phyloP scores from a whole-genome alignment of 23 tunicate genomes.

The Botrylloides violaceus region DNA sequence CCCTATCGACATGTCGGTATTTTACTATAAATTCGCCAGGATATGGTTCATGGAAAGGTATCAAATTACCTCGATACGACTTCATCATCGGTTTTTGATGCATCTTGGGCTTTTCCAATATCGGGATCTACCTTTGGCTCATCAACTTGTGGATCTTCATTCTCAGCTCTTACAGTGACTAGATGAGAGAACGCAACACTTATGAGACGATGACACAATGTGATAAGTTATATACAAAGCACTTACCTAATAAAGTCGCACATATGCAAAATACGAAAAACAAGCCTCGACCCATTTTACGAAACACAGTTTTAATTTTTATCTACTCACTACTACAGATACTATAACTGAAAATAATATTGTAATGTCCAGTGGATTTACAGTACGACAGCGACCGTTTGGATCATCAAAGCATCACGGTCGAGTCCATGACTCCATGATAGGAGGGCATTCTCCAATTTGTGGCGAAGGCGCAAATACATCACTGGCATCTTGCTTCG shows the following conservation, averaged over 20 bases:
- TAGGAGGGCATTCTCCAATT: too few relatives aligned
- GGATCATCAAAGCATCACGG: too few relatives aligned
- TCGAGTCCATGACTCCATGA: too few relatives aligned
- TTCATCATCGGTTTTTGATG: constrained; percentile 95
- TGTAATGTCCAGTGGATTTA: too few relatives aligned
- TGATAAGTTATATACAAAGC: not conserved
- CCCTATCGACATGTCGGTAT: too few relatives aligned
- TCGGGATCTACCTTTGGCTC: constrained; percentile 77
- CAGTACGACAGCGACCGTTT: too few relatives aligned
- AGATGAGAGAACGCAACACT: not conserved
- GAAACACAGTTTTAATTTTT: not conserved
- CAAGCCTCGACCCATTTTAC: not conserved
- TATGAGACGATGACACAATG: not conserved
- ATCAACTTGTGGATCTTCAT: constrained; percentile 37
- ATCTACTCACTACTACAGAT: not conserved
- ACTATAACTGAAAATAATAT: not conserved
- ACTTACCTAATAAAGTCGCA: not conserved
- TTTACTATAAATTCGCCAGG: too few relatives aligned
- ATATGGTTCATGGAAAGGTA: too few relatives aligned
- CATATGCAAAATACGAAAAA: not conserved
- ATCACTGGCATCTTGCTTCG: too few relatives aligned
- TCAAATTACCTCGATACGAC: constrained; percentile 69
- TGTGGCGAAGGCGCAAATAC: too few relatives aligned
- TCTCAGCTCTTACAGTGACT: constrained; percentile 36
- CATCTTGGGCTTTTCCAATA: constrained; percentile 75